Base-by-base conservation (phyloP, 2,797 vertebrate genomes). In the Neomorphus geoffroyi region DNA sequence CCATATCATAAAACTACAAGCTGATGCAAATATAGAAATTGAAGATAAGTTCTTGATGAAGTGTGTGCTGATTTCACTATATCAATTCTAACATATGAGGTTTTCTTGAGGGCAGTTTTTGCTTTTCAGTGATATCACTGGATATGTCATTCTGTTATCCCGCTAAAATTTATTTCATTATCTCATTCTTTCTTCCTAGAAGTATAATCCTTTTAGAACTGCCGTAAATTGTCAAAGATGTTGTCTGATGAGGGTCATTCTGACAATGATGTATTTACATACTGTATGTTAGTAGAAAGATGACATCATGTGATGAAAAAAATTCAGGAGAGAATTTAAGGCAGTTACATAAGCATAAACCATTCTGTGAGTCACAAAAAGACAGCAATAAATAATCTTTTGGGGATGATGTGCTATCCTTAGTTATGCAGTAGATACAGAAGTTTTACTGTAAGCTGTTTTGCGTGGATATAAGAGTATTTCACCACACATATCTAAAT, bases 241-340 rank as follows among this genome's bases (percentile, higher is more conserved):
- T 92, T 91, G 54, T 92, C 80, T 94, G 93, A 94, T 96, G 96
- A 96, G n/a, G n/a, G n/a, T n/a, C n/a, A n/a, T n/a, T n/a, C n/a
- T n/a, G n/a, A n/a, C n/a, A n/a, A n/a, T n/a, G n/a, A n/a, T n/a
- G n/a, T n/a, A n/a, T n/a, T n/a, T n/a, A n/a, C n/a, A n/a, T n/a
- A n/a, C n/a, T n/a, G 57, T 73, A 80, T 86, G 26, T 92, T 87
- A 95, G 85, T 81, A 94, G 93, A 92, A 97, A 95, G 90, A 92
- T 93, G 81, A 65, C 77, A 85, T 96, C 72, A 90, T 95, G 88
- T 33, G n/a, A 69, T 57, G 54, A 86, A 88, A 70, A 91, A 91
- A 62, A 57, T 70, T 93, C 64, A 92, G 74, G 69, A 96, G 80
- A 96, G 80, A 96, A 85, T 92, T 94, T 92, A 87, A 88, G 79